phyloP scores from a whole-genome alignment of 2,113 vertebrate genomes.

The Corvus hawaiiensis region DNA sequence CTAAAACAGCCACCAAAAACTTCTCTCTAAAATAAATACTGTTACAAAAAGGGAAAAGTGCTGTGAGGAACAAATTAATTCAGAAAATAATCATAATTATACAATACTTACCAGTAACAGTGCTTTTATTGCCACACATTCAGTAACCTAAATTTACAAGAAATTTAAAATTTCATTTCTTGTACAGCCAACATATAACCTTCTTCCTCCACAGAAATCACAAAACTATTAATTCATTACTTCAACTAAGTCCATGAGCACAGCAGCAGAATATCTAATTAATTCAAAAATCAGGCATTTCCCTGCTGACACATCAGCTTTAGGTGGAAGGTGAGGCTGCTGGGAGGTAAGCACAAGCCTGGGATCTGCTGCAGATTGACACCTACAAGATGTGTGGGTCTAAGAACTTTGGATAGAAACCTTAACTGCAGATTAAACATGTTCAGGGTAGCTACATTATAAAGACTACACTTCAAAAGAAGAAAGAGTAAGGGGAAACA shows the following conservation, averaged over 20 bases:
- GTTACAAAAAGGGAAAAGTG: neutral
- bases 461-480: neutral
- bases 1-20: neutral
- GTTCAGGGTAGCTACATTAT: neutral
- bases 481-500: neutral
- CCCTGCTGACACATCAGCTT: neutral
- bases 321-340: neutral
- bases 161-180: neutral
- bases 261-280: conserved; percentile 3
- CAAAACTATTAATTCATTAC: conserved; percentile 29
- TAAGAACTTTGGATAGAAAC: neutral
- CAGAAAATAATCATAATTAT: neutral
- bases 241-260: neutral
- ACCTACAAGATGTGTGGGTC: neutral
- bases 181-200: neutral
- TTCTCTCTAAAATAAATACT: neutral
- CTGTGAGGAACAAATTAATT: neutral
- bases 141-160: neutral
- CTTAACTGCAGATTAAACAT: neutral
- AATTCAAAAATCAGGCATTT: conserved; percentile 14
- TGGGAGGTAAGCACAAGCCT: neutral
- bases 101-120: neutral
- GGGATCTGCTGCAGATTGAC: neutral
- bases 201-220: neutral
- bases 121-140: neutral